Percentiles rank a stretch among this genome's conserved stretches.
phyloP scores from a whole-genome alignment of 2,888 invertebrate species.

The Acanthopleura granulata region DNA sequence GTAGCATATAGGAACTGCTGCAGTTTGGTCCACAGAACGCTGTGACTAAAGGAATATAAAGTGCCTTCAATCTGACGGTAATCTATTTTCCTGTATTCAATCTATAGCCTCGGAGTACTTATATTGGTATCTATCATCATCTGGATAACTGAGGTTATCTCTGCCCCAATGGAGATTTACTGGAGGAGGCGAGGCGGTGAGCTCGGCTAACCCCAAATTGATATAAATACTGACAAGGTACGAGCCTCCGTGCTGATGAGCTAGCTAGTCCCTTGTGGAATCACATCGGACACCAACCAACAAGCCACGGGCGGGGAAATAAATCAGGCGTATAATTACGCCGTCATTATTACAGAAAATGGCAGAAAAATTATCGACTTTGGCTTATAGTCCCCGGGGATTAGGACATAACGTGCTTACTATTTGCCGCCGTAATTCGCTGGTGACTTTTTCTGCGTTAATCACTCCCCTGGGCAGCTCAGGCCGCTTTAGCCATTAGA shows the following conservation, averaged over 20 bases:
- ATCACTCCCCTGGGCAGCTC: not conserved
- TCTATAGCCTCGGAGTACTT: too few relatives aligned
- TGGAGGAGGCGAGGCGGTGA: too few relatives aligned
- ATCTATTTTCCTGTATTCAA: too few relatives aligned
- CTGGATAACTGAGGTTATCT: too few relatives aligned
- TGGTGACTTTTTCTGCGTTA: conserved; percentile 11
- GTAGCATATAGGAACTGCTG: too few relatives aligned
- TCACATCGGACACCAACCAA: not conserved
- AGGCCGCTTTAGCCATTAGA: not conserved
- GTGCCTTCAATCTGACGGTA: too few relatives aligned
- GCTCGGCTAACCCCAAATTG: conserved; percentile 5
- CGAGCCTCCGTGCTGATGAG: not conserved
- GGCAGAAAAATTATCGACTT: conserved; percentile 18
- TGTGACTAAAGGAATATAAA: too few relatives aligned
- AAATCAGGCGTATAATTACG: conserved; percentile 17
- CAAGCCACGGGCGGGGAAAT: conserved; percentile 6
- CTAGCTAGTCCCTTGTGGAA: conserved; percentile 1
- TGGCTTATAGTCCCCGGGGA: conserved; percentile 1
- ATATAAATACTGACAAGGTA: conserved; percentile 7
- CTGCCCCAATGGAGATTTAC: too few relatives aligned
- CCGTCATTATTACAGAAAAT: conserved; percentile 19
- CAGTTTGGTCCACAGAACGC: too few relatives aligned
- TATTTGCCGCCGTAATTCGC: conserved; percentile 15
- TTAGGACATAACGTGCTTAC: conserved; percentile 11
- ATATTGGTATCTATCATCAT: too few relatives aligned